Percentiles rank a stretch among this genome's conserved stretches.
phyloP scores from a whole-genome alignment of 2,797 vertebrate genomes.

The Nannoperca australis region DNA sequence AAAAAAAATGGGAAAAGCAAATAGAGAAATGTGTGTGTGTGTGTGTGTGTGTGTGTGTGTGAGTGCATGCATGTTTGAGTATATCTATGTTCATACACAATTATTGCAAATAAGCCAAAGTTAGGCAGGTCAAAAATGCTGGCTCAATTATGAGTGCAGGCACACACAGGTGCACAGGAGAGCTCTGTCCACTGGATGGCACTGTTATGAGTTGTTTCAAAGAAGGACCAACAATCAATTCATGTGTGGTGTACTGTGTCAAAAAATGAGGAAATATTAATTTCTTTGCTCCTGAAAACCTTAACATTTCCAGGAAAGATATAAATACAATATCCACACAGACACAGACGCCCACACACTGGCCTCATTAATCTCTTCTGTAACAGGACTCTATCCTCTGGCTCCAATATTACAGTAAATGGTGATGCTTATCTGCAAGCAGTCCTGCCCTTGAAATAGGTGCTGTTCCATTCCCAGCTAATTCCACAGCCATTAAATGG shows the following conservation, averaged over 20 bases:
- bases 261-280: conserved; percentile 78
- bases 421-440: conserved; percentile 83
- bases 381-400: conserved; percentile 83
- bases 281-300: conserved; percentile 78
- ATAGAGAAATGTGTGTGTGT: conserved; percentile 57
- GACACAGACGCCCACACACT: conserved; percentile 45
- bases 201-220: conserved; percentile 58
- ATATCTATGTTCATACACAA: conserved; percentile 38
- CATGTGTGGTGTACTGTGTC: conserved; percentile 70
- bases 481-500: conserved; percentile 82
- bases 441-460: conserved; percentile 83
- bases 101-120: conserved; percentile 57
- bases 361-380: conserved; percentile 83
- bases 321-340: conserved; percentile 82
- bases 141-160: conserved; percentile 40
- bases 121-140: conserved; percentile 37
- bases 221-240: conserved; percentile 72
- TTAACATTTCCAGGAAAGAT: conserved; percentile 80
- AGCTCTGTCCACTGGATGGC: conserved; percentile 74
- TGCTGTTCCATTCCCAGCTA: conserved; percentile 80
- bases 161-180: conserved; percentile 43
- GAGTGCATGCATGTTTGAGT: conserved; percentile 46
- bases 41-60: conserved; percentile 16
- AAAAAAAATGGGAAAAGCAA: conserved; percentile 64
- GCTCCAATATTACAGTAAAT: conserved; percentile 86